Base-by-base conservation (phyloP, 2,888 invertebrate genomes). In the Protophormia terraenovae region DNA sequence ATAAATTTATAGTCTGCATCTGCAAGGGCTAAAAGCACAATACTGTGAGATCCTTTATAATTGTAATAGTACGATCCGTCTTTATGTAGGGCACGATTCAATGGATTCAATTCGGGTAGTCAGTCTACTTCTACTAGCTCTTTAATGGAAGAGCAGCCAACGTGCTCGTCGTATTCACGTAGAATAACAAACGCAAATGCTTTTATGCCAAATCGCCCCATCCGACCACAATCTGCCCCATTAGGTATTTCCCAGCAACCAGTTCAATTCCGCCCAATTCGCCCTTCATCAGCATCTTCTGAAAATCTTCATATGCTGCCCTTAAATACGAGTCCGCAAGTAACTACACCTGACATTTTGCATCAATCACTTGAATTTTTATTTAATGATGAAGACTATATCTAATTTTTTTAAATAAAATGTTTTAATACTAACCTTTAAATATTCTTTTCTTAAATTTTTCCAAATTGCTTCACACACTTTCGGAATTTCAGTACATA, bases 1-100 rank as follows among this genome's bases (percentile, higher is more conserved):
- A 72, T 64, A 38, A 86, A 87, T 14, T 45, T 69, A 19, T 72
- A 87, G 27, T 83, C 64, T 4, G 84, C 82, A 60, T 87, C 80
- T 6, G 71, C 83, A 14, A 83, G 38, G 1, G 86, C 84, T 35
- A 86, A 22, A 67, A 86, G 41, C 8, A 85, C 67, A 8, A 86
- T 82, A 38, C 81, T 86, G 41, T 81, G 69, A 16, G 73, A 69
- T 0, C 83, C 80, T 69, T 86, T 87, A 60, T 64, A 64, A 8
- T 64, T 64, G n/a, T 66, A 47, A 41, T 29, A 29, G 47, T 12
- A 47, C 16, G 45, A 47, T 12, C 64, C 64, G 8, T 64, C 41
- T 45, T 14, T 7, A 16, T 12, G 41, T 1, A 14, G 27, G 16
- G 27, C 27, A 27, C 16, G 14, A 45, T n/a, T n/a, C n/a, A n/a